Evolutionary conservation across 2,888 invertebrate species (phyloP), one percentile per base, ranked within the genome.

Genomic region (Latheticus oryzae): DNA sequence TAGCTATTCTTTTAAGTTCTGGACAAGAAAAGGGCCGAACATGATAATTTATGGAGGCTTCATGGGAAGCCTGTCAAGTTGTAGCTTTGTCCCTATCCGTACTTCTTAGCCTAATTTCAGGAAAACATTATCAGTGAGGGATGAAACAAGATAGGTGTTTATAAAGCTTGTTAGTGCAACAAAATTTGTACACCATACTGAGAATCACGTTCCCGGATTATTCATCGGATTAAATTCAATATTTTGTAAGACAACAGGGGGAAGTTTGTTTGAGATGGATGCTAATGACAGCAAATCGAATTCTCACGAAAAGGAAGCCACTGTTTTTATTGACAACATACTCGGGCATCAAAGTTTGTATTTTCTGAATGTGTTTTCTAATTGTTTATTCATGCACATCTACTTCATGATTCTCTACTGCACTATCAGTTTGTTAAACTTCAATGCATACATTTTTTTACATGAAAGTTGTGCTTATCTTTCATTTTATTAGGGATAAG

Each of bases 261-360:
- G 40, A 28, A 9, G 8, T 8, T 9, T 43, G 42, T 42, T 5
- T 42, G 11, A 12, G 12, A 38, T 11, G 21, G 21, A 13, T 38
- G 42, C 15, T 43, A 28, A 32, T 32, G 45, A 45, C 45, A 45
- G 45, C 13, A 32, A 45, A 45, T 45, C 33, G 45, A 45, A 45
- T 11, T 32, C 7, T 26, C 24, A 12, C 19, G 24, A 13, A 42
- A 42, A 13, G 26, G 42, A 42, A 1, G 40, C n/a, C 19, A n/a
- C 9, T 35, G 19, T 26, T 2, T 12, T 3, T 26, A 15, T 16
- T n/a, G n/a, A n/a, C n/a, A n/a, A n/a, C n/a, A n/a, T n/a, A n/a
- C n/a, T n/a, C n/a, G n/a, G n/a, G n/a, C n/a, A n/a, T n/a, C n/a
- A n/a, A n/a, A n/a, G n/a, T n/a, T n/a, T n/a, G n/a, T n/a, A n/a